These are phyloP conservation scores for Chironomus tepperi DNA, from an alignment of 1,140 invertebrate genomes.

Conservation along the genomic window DNA sequence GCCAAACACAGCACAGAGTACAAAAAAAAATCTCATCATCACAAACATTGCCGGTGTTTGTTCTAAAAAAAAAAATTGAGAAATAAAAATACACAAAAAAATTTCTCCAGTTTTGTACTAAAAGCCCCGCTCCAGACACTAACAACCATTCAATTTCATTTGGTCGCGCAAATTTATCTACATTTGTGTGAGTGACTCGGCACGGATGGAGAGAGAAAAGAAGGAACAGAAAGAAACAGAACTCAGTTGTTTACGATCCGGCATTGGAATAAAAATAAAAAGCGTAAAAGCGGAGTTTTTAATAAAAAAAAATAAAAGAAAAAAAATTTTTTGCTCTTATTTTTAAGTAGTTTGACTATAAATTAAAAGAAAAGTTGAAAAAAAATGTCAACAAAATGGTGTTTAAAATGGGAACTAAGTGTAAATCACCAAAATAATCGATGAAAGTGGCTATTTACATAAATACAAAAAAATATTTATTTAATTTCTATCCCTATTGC, in stretches of 20 bases:
- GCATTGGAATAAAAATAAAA: slow-evolving; percentile 8
- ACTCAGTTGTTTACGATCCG: slow-evolving; percentile 12
- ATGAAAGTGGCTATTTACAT: slow-evolving; percentile 12
- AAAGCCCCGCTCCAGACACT: no score
- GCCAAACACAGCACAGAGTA: no score
- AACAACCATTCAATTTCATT: no score
- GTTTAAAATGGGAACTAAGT: background rate
- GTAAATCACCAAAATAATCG: background rate
- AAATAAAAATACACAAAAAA: no score
- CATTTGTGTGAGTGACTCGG: background rate
- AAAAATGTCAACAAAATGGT: background rate
- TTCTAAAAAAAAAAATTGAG: no score
- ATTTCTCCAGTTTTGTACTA: no score
- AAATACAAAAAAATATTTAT: background rate
- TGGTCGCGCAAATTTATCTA: no score
- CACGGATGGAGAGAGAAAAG: background rate
- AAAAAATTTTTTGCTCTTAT: background rate
- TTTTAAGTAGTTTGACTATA: background rate
- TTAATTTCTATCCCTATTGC: slow-evolving; percentile 1
- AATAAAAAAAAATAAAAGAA: background rate
- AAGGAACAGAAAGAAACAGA: slow-evolving; percentile 12
- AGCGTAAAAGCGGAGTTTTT: background rate
- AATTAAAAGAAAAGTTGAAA: background rate
- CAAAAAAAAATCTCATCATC: no score
- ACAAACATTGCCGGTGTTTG: no score